A percentile compares a stretch with the other conserved stretches of the same genome.
These are phyloP conservation scores for Hyppa rectilinea DNA, from an alignment of 2,888 invertebrate genomes.

Conservation along the genomic window DNA sequence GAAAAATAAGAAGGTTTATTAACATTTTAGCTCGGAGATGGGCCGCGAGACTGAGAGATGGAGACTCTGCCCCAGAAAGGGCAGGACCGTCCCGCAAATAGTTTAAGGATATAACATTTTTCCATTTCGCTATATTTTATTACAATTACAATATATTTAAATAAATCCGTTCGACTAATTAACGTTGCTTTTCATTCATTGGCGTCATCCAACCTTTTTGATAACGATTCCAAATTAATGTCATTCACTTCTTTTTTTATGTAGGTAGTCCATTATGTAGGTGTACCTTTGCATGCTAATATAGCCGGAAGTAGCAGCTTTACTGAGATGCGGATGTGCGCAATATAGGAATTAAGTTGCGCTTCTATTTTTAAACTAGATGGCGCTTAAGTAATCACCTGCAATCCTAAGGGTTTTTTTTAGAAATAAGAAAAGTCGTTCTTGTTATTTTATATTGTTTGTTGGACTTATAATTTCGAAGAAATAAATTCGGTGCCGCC, in stretches of 20 bases:
- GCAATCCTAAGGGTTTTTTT: no score
- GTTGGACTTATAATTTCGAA: no score
- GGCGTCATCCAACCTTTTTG: slow-evolving; percentile 77
- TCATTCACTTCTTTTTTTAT: slow-evolving; percentile 89
- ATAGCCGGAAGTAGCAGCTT: slow-evolving; percentile 63
- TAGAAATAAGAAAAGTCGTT: no score
- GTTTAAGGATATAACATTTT: slow-evolving; percentile 84
- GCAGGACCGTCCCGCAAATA: slow-evolving; percentile 88
- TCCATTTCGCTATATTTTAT: slow-evolving; percentile 80
- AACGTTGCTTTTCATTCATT: slow-evolving; percentile 89
- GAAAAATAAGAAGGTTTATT: slow-evolving; percentile 78
- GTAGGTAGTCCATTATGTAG: slow-evolving; percentile 67
- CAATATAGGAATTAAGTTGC: slow-evolving; percentile 50
- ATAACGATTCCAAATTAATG: slow-evolving; percentile 75
- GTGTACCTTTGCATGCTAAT: slow-evolving; percentile 88
- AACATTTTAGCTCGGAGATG: slow-evolving; percentile 87
- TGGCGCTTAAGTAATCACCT: no score
- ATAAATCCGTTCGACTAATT: slow-evolving; percentile 84
- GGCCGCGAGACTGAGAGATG: slow-evolving; percentile 87
- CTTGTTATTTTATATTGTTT: no score
- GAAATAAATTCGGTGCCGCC: no score
- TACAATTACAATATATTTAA: slow-evolving; percentile 75
- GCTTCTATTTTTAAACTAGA: slow-evolving; percentile 40
- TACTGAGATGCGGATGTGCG: slow-evolving; percentile 39
- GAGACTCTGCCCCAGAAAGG: slow-evolving; percentile 87